Percentiles rank a stretch among this genome's conserved stretches.
phyloP scores from a whole-genome alignment of 2,113 vertebrate species.

The Sialia sialis region DNA sequence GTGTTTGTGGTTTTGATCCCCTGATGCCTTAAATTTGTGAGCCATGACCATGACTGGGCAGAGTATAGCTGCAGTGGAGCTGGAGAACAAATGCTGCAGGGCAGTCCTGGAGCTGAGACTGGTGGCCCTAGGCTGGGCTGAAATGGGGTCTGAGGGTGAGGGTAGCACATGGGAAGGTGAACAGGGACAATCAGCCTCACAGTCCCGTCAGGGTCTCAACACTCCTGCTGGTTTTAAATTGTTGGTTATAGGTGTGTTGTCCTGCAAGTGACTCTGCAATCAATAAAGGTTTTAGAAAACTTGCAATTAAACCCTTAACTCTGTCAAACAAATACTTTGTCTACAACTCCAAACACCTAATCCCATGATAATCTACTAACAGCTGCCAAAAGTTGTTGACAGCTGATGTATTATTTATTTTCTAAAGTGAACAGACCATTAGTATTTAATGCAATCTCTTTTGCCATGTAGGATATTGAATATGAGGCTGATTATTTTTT shows the following conservation, averaged over 20 bases:
- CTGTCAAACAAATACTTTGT: background rate
- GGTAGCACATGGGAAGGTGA: accelerated
- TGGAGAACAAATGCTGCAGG: background rate
- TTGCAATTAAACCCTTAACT: background rate
- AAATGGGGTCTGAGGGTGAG: background rate
- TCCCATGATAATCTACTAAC: background rate
- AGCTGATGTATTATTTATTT: background rate
- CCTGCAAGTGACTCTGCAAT: background rate
- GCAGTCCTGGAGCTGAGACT: too few species aligned
- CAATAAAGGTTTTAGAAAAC: background rate
- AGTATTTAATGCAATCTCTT: background rate
- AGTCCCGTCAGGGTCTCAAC: background rate
- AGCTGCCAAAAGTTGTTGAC: background rate
- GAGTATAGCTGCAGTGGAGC: background rate
- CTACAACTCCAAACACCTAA: background rate
- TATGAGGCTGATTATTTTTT: background rate
- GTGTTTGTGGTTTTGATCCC: background rate
- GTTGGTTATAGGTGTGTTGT: background rate
- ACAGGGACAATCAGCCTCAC: background rate
- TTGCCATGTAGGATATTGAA: background rate
- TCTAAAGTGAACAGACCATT: background rate
- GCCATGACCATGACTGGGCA: background rate
- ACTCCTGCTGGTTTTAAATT: background rate
- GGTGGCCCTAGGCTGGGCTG: background rate
- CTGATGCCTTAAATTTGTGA: background rate